phyloP scores from a whole-genome alignment of 2,113 vertebrate species.

The Bos taurus region ARS-UCD2.0 NC_037329.1:92491001-92491500 shows the following conservation, averaged over 20 bases:
- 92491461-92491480: conserved; percentile 25
- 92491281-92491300: conserved; percentile 66
- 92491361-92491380: conserved; percentile 77
- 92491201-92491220: not conserved
- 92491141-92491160: not conserved
- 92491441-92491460: conserved; percentile 61
- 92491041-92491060: not conserved
- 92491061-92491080: not conserved
- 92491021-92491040: not conserved
- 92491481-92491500: conserved; percentile 53
- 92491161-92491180: not conserved
- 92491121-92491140: not conserved
- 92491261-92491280: conserved; percentile 55
- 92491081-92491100: not conserved
- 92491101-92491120: not conserved
- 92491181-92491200: not conserved
- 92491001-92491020: not conserved
- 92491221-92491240: not conserved
- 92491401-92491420: conserved; percentile 84
- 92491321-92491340: conserved; percentile 79
- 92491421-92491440: conserved; percentile 81
- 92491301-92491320: conserved; percentile 84
- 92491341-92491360: conserved; percentile 82
- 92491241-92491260: not conserved
- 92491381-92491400: conserved; percentile 85